Evolutionary conservation across 2,113 vertebrate species (phyloP).

Genomic region (Pica pica): DNA sequence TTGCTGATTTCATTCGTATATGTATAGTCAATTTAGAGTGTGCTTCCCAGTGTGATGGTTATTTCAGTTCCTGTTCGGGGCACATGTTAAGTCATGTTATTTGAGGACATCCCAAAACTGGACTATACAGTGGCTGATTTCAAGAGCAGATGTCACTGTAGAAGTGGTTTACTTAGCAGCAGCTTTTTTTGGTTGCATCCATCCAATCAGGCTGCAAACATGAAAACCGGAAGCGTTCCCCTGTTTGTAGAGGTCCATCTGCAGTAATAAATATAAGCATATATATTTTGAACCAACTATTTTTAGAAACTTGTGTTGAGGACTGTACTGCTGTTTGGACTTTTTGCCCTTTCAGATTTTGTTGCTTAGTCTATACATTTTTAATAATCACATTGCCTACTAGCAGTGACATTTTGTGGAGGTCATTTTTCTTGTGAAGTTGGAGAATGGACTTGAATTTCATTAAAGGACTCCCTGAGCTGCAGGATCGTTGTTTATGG

Average conservation of each 20-base stretch:
- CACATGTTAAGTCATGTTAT: neutral
- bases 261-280: neutral
- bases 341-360: constrained; percentile 46
- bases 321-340: neutral
- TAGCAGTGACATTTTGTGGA: constrained; percentile 58
- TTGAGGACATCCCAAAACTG: constrained; percentile 7
- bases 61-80: neutral
- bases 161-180: neutral
- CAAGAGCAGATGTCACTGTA: neutral
- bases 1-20: neutral
- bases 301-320: constrained; percentile 15
- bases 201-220: neutral
- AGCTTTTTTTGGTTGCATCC: neutral
- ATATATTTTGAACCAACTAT: constrained; percentile 2
- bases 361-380: constrained; percentile 41
- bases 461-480: constrained; percentile 24
- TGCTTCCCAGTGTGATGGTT: neutral
- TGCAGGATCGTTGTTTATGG: constrained; percentile 42
- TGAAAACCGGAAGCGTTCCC: neutral
- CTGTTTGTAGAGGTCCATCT: neutral
- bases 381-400: constrained; percentile 52
- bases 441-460: constrained; percentile 57
- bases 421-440: constrained; percentile 58
- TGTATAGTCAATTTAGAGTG: neutral
- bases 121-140: neutral